Evolutionary conservation across 1,140 invertebrate genomes (phyloP).

Genomic region (Aphaenogaster rudis): DNA sequence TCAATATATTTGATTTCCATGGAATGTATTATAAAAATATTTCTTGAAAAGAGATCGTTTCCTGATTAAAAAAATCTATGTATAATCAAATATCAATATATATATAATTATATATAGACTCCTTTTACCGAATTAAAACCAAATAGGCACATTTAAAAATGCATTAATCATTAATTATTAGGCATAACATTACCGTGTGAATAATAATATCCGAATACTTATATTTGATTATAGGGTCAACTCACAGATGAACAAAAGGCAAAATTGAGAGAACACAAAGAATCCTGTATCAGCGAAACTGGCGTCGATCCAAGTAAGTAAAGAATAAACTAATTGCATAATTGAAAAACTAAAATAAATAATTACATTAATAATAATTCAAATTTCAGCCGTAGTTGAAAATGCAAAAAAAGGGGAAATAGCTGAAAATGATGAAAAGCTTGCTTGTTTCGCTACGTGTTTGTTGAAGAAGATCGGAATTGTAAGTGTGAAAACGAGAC

Average conservation of each 20-base stretch:
- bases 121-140: no score
- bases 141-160: not conserved
- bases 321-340: constrained; percentile 5
- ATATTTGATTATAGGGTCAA: constrained; percentile 64
- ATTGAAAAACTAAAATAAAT: not conserved
- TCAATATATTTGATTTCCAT: not conserved
- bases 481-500: constrained; percentile 59
- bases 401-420: constrained; percentile 67
- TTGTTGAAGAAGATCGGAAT: constrained; percentile 71
- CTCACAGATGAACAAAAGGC: constrained; percentile 77
- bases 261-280: constrained; percentile 72
- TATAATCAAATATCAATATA: no score
- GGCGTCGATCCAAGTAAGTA: constrained; percentile 76
- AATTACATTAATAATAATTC: constrained; percentile 9
- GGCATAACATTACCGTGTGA: not conserved
- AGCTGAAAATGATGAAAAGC: constrained; percentile 63
- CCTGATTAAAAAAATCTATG: no score
- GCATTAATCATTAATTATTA: not conserved
- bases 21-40: not conserved
- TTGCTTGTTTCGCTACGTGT: constrained; percentile 69
- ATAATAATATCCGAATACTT: constrained; percentile 21
- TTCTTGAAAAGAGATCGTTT: not conserved
- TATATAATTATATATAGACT: no score
- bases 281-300: constrained; percentile 73
- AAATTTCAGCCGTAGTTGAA: constrained; percentile 69